A percentile compares a stretch with the other conserved stretches of the same genome.
These are phyloP conservation scores for Porites divaricata DNA, from an alignment of 92 coral and sea anemone species.

Conservation along the genomic window DNA sequence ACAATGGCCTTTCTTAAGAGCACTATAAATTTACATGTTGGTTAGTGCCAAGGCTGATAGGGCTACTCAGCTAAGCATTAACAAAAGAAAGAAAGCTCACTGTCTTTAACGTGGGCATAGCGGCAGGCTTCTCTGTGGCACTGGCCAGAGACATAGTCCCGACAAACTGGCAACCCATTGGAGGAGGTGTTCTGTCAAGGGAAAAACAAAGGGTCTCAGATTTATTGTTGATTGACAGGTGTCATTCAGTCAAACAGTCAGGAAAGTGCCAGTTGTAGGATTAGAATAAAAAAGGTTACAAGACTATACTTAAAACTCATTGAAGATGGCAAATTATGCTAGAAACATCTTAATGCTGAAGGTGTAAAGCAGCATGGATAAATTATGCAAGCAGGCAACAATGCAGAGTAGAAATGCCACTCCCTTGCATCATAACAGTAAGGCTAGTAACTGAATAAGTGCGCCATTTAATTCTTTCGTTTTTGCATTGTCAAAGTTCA, in stretches of 20 bases:
- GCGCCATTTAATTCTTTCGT: background rate
- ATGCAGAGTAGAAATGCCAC: background rate
- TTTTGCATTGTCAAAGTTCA: background rate
- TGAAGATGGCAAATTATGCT: constrained; percentile 5
- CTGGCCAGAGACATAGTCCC: constrained; percentile 98
- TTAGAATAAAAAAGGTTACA: background rate
- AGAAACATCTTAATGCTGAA: background rate
- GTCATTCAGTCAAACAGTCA: constrained; percentile 29
- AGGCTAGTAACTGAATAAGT: background rate
- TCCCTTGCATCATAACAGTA: background rate
- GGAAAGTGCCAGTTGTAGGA: constrained; percentile 39
- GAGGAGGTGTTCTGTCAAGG: constrained; percentile 90
- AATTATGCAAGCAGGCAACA: constrained; percentile 14
- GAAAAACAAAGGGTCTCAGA: constrained; percentile 73
- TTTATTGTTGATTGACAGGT: constrained; percentile 42
- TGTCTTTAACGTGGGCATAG: constrained; percentile 99
- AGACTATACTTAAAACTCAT: constrained; percentile 10
- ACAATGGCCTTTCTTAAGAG: background rate
- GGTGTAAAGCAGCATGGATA: constrained; percentile 28
- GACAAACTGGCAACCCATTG: constrained; percentile 97
- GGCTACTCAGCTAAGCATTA: constrained; percentile 60
- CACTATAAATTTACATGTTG: background rate
- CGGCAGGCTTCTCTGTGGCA: constrained; percentile 99
- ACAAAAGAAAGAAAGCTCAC: constrained; percentile 86
- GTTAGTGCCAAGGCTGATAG: constrained; percentile 12